Evolutionary conservation across 2,888 invertebrate genomes (phyloP).

Genomic region (Tetramorium bicarinatum): DNA sequence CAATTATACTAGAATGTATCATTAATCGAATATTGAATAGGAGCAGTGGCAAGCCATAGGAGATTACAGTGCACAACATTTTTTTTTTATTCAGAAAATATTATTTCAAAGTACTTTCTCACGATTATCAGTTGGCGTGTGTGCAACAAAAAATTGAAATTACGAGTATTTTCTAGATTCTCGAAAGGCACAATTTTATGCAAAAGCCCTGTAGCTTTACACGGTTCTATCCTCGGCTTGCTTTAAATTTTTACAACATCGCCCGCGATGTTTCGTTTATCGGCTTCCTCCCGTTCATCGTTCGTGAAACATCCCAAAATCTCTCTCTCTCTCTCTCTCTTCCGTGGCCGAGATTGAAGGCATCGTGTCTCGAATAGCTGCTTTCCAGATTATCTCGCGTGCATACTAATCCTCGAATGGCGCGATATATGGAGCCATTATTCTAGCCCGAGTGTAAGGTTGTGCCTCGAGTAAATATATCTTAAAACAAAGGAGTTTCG

Average conservation of each 20-base stretch:
- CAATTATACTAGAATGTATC: too few species aligned
- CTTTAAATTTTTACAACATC: background rate
- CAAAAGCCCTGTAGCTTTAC: background rate
- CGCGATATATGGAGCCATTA: conserved; percentile 68
- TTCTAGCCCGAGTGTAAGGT: conserved; percentile 59
- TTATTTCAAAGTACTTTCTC: too few species aligned
- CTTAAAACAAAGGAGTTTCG: conserved; percentile 64
- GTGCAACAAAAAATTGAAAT: background rate
- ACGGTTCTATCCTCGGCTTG: background rate
- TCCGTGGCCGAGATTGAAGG: conserved; percentile 2
- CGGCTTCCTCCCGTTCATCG: too few species aligned
- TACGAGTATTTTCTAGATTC: background rate
- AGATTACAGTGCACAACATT: too few species aligned
- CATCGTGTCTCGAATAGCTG: conserved; percentile 34
- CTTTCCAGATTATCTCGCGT: conserved; percentile 69
- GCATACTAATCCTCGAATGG: conserved; percentile 61
- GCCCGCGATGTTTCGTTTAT: background rate
- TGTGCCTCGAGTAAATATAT: conserved; percentile 61
- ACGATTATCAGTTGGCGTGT: too few species aligned
- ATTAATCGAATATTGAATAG: too few species aligned
- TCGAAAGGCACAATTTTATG: background rate
- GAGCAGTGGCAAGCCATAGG: too few species aligned
- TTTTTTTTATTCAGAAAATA: too few species aligned
- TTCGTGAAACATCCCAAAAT: conserved; percentile 17
- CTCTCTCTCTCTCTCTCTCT: background rate